These are phyloP conservation scores for Epinotia ramella DNA, from an alignment of 2,888 invertebrate species.

Conservation along the genomic window DNA sequence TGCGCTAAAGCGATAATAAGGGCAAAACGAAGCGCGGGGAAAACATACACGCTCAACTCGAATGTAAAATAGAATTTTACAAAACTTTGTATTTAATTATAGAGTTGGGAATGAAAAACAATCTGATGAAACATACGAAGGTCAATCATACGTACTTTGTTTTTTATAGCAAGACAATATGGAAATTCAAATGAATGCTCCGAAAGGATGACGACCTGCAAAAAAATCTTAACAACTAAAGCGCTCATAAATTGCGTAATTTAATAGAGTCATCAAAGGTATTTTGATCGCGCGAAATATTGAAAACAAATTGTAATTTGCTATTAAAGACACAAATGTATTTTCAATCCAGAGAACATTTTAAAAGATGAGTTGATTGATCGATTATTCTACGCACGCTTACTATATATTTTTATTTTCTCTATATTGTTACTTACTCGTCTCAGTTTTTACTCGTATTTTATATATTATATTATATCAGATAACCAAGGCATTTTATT, in stretches of 20 bases:
- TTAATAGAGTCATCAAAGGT: too few species aligned
- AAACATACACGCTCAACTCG: slow-evolving; percentile 29
- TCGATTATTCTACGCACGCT: too few species aligned
- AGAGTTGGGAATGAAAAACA: slow-evolving; percentile 17
- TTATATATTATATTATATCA: not conserved
- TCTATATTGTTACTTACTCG: too few species aligned
- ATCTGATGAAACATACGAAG: slow-evolving; percentile 10
- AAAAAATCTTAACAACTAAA: too few species aligned
- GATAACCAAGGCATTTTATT: not conserved
- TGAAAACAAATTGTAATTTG: too few species aligned
- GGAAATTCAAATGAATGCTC: not conserved
- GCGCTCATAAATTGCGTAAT: too few species aligned
- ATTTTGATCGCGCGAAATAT: too few species aligned
- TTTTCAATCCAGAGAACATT: too few species aligned
- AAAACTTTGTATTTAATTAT: slow-evolving; percentile 39
- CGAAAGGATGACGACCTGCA: too few species aligned
- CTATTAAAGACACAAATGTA: too few species aligned
- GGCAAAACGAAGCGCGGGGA: slow-evolving; percentile 12
- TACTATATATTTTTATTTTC: too few species aligned
- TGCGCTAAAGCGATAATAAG: slow-evolving; percentile 40
- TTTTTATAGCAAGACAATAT: not conserved
- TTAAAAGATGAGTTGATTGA: too few species aligned
- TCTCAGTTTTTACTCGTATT: not conserved
- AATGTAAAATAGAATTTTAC: slow-evolving; percentile 14
- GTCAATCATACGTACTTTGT: not conserved